These are phyloP conservation scores for Pogonus chalceus DNA, from an alignment of 1,140 invertebrate genomes.

Conservation along the genomic window DNA sequence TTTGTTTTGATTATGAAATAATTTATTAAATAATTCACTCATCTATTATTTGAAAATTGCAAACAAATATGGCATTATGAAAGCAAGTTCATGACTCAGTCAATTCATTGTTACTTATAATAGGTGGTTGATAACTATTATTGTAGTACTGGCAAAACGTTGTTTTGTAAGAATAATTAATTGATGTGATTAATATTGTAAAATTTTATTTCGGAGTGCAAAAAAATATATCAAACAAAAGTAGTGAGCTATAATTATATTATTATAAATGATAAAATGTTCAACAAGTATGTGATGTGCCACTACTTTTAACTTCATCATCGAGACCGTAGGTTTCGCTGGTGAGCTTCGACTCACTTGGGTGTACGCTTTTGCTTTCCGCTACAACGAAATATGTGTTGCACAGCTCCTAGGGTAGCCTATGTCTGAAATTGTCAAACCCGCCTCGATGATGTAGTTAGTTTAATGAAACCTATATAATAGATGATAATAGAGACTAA, in stretches of 20 bases:
- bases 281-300: too few relatives aligned
- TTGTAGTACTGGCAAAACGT: conserved; percentile 1
- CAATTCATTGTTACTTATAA: conserved; percentile 1
- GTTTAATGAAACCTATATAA: not conserved
- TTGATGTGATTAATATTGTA: not conserved
- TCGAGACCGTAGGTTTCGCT: not conserved
- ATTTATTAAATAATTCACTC: not conserved
- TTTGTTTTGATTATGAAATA: not conserved
- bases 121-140: not conserved
- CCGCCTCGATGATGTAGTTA: not conserved
- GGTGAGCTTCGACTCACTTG: not conserved
- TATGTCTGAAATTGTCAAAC: not conserved
- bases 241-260: too few relatives aligned
- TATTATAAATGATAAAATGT: too few relatives aligned
- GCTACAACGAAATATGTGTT: not conserved
- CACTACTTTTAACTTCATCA: not conserved
- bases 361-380: not conserved
- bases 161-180: not conserved
- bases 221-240: too few relatives aligned
- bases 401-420: not conserved
- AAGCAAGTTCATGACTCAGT: not conserved
- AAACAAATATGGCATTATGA: not conserved
- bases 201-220: not conserved
- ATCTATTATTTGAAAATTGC: not conserved
- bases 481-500: not conserved